Percentiles rank a stretch among this genome's conserved stretches.
Conservation (phyloP, 2,888 invertebrate genomes). For the Drosophila prolongata region DNA sequence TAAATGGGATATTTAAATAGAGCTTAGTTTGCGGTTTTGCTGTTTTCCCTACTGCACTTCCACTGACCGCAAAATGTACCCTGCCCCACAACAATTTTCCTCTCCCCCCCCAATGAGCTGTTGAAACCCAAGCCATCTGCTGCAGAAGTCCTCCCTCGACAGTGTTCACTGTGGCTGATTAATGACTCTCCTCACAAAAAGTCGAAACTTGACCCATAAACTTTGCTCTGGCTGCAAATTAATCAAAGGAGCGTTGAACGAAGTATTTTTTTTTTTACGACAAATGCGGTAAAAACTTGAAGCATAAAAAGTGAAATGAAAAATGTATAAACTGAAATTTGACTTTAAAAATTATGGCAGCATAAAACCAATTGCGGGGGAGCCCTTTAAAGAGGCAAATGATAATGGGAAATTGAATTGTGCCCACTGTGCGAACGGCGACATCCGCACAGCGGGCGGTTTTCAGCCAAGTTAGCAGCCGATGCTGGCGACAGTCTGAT, state of each 20-base stretch:
- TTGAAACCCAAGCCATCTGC: constrained; percentile 14
- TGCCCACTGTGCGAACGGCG: constrained; percentile 64
- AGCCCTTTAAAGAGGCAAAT: neutral
- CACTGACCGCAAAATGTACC: constrained; percentile 10
- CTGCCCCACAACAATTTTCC: neutral
- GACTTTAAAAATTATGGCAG: constrained; percentile 22
- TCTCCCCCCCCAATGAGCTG: constrained; percentile 6
- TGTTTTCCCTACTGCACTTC: constrained; percentile 22
- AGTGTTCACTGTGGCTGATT: constrained; percentile 31
- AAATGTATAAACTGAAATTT: constrained; percentile 22
- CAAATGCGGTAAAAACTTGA: constrained; percentile 32
- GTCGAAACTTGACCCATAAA: constrained; percentile 45
- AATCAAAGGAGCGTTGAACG: constrained; percentile 36
- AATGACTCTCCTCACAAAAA: constrained; percentile 35
- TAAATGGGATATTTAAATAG: constrained; percentile 8
- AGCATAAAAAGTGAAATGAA: constrained; percentile 27
- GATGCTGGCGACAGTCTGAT: constrained; percentile 69
- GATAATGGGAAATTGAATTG: constrained; percentile 44
- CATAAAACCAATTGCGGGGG: constrained; percentile 29
- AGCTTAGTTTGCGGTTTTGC: constrained; percentile 11
- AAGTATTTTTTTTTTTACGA: constrained; percentile 32
- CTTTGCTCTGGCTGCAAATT: constrained; percentile 29
- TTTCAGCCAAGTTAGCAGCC: constrained; percentile 44
- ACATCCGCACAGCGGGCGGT: constrained; percentile 55
- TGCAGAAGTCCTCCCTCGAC: neutral